Base-by-base conservation (phyloP, 2,797 vertebrate species). In the Catostomus latipinnis region DNA sequence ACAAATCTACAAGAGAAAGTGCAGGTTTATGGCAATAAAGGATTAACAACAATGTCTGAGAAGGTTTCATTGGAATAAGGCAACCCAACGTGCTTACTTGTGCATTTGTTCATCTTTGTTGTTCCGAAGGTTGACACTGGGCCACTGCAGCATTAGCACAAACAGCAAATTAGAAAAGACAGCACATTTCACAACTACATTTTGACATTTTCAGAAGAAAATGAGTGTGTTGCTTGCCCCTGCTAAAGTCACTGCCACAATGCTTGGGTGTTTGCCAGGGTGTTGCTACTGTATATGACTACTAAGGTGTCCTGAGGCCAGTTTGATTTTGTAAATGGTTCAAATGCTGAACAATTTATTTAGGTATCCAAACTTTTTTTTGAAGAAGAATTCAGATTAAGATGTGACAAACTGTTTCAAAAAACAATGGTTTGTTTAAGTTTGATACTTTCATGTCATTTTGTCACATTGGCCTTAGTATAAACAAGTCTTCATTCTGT, bases 21-120 rank as follows among this genome's bases (percentile, higher is more conserved):
- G 0, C 6, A 66, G 16, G 9, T 16, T 58, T 69, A 83, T 46
- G 56, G 60, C 54, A 71, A 76, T 52, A 18, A 71, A 58, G 0
- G 16, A 0, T n/a, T 10, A 74, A n/a, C 1, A 5, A 9, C 57
- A 8, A 0, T 49, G 68, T 45, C 49, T 8, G 50, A 1, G 7
- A 74, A 43, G 12, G 16, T 6, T 52, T 67, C 1, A 18, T 2
- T 53, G 52, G 63, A 22, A 46, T 50, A 34, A n/a, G 34, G 50
- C 9, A 73, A 43, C 14, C 1, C 10, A 82, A 48, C 0, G 50
- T 53, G 50, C 90, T 80, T 88, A 99, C 97, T 93, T 98, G 94
- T 99, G 97, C 88, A 99, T 95, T n/a, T 98, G 97, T 88, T 99
- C 98, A 89, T 99, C 98, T 94, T 99, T 99, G 92, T 96, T 98